Percentiles rank a stretch among this genome's conserved stretches.
These are phyloP conservation scores for Umimayanthus chanpuru DNA, from an alignment of 92 coral and sea anemone genomes.

Conservation along the genomic window DNA sequence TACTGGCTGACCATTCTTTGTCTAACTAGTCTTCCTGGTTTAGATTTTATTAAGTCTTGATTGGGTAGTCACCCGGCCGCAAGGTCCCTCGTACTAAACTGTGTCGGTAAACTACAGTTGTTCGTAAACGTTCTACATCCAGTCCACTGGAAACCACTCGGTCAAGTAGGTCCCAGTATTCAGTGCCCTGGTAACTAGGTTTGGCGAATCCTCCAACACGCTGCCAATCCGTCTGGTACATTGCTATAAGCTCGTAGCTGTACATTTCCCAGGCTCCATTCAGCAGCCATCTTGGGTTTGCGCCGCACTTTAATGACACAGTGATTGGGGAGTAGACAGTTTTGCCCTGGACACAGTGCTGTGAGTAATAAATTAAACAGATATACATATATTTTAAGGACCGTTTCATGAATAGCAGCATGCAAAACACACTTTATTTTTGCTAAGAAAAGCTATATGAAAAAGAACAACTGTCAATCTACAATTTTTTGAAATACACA, in stretches of 20 bases:
- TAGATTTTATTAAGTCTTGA: background rate
- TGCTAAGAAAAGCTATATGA: no score
- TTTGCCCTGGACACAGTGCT: slow-evolving; percentile 35
- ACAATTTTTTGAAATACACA: no score
- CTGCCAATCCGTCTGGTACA: slow-evolving; percentile 15
- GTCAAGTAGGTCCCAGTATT: slow-evolving; percentile 42
- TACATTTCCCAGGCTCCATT: slow-evolving; percentile 33
- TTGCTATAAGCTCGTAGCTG: slow-evolving; percentile 17
- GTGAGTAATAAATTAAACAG: background rate
- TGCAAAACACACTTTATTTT: no score
- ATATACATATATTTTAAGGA: no score
- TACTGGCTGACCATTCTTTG: no score
- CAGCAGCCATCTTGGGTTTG: background rate
- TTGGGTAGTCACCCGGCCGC: slow-evolving; percentile 22
- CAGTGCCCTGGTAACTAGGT: slow-evolving; percentile 18
- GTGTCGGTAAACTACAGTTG: slow-evolving; percentile 31
- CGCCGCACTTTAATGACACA: slow-evolving; percentile 27
- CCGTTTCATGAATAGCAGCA: no score
- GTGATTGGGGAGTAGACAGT: slow-evolving; percentile 27
- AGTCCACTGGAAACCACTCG: slow-evolving; percentile 15
- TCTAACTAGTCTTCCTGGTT: no score
- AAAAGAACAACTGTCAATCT: no score
- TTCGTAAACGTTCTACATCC: slow-evolving; percentile 33
- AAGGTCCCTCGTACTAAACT: background rate
- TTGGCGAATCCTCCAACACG: slow-evolving; percentile 23